phyloP scores from a whole-genome alignment of 1,140 invertebrate genomes.

The Diuraphis noxia region DNA sequence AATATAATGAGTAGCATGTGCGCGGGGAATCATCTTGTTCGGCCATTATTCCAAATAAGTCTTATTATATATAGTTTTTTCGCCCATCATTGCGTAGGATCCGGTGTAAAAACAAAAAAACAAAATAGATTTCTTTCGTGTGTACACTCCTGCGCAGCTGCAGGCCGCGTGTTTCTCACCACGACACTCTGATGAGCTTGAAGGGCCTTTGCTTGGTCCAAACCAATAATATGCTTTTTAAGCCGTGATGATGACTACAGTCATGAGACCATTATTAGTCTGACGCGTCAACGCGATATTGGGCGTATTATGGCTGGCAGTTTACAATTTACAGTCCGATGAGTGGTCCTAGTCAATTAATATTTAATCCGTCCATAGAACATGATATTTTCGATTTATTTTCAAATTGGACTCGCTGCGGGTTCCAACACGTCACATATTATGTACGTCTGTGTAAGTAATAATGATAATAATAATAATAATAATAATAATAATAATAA shows the following conservation, averaged over 20 bases:
- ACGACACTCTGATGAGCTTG: neutral
- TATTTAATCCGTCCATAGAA: neutral
- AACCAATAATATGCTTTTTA: neutral
- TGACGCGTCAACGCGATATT: neutral
- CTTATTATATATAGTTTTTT: neutral
- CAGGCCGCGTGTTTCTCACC: neutral
- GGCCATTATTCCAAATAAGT: neutral
- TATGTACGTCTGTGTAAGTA: neutral
- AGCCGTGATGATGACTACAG: neutral
- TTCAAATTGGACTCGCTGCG: neutral
- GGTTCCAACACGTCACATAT: neutral
- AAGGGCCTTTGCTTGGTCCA: neutral
- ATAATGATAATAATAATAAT: neutral
- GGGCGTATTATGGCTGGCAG: too few species aligned
- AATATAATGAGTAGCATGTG: slow-evolving; percentile 34
- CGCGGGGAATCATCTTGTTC: neutral
- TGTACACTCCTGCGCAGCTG: neutral
- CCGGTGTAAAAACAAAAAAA: neutral
- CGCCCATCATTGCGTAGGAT: neutral
- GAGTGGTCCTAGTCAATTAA: neutral
- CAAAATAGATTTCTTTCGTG: neutral
- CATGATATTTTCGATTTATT: neutral
- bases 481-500: neutral
- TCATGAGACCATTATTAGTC: too few species aligned
- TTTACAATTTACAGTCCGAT: neutral